Base-by-base conservation (phyloP, 1,140 invertebrate genomes). In the Drosophila trapezifrons region DNA sequence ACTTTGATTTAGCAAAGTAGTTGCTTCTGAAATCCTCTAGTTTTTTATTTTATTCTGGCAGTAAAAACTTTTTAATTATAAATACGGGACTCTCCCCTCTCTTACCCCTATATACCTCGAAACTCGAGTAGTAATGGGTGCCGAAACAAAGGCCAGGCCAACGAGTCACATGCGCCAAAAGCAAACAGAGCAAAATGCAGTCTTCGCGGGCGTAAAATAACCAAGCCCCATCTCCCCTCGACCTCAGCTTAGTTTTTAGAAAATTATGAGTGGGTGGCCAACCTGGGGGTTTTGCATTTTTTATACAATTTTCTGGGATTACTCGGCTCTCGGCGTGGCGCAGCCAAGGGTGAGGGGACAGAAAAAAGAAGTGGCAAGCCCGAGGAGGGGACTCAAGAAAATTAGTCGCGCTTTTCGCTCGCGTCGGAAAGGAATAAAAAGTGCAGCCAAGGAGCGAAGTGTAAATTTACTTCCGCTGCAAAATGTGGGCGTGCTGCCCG, bases 381-480 rank as follows among this genome's bases (percentile, higher is more conserved):
- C 55, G 76, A 45, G 32, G 42, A 13, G 45, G 80, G 80, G 54
- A 65, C 65, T 78, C 47, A 78, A 85, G 77, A 86, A 85, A 86
- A 86, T 86, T 86, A 86, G 83, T 86, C 83, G 78, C 75, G 80
- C 76, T 83, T 78, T 79, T 46, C 76, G 71, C 71, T 56, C 55
- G 69, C 76, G 75, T 86, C 83, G 83, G 83, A 86, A 79, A 86
- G 80, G 80, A 81, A 86, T 86, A 86, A 86, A 83, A 84, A 76
- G 52, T 76, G 55, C 38, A 75, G 71, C 29, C 37, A 75, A 75
- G 73, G 74, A 76, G 80, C 71, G 59, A 86, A 86, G 82, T 86
- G 83, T 86, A 82, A 86, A 86, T 86, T 81, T 86, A 86, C 82
- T 86, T 86, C 83, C 83, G 83, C 52, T 70, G 81, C 69, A 78